Evolutionary conservation across 1,140 invertebrate species (phyloP).

Genomic region (Triops longicaudatus): DNA sequence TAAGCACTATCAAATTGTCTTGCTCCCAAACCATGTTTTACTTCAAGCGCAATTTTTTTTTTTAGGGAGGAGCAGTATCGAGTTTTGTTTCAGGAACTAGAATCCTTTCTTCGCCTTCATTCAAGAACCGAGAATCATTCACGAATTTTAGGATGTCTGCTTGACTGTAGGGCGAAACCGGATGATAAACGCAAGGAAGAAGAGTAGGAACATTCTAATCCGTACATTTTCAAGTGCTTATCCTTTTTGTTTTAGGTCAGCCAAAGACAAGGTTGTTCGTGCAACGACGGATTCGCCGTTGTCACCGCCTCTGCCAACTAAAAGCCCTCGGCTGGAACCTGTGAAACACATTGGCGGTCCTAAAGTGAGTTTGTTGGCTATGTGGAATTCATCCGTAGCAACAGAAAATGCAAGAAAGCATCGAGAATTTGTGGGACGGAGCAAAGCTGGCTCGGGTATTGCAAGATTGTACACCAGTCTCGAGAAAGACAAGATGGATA

Average conservation of each 20-base stretch:
- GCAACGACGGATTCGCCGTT: slow-evolving; percentile 74
- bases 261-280: slow-evolving; percentile 54
- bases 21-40: not conserved
- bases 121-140: slow-evolving; percentile 60
- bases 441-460: slow-evolving; percentile 51
- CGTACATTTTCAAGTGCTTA: not conserved
- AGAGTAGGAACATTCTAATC: not conserved
- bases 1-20: slow-evolving; percentile 21
- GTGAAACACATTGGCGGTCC: slow-evolving; percentile 37
- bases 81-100: slow-evolving; percentile 57
- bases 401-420: slow-evolving; percentile 41
- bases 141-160: slow-evolving; percentile 69
- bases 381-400: slow-evolving; percentile 45
- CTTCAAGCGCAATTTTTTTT: not conserved
- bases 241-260: not conserved
- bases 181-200: slow-evolving; percentile 18
- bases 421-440: slow-evolving; percentile 65
- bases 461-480: slow-evolving; percentile 72
- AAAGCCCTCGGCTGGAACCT: slow-evolving; percentile 39
- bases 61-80: slow-evolving; percentile 77
- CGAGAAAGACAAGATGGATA: slow-evolving; percentile 27
- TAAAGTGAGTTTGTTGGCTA: slow-evolving; percentile 51
- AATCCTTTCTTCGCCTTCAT: slow-evolving; percentile 69
- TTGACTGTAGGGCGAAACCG: slow-evolving; percentile 62
- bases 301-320: slow-evolving; percentile 52